A percentile compares a stretch with the other conserved stretches of the same genome.
phyloP scores from a whole-genome alignment of 2,113 vertebrate species.

The Carassius gibelio region DNA sequence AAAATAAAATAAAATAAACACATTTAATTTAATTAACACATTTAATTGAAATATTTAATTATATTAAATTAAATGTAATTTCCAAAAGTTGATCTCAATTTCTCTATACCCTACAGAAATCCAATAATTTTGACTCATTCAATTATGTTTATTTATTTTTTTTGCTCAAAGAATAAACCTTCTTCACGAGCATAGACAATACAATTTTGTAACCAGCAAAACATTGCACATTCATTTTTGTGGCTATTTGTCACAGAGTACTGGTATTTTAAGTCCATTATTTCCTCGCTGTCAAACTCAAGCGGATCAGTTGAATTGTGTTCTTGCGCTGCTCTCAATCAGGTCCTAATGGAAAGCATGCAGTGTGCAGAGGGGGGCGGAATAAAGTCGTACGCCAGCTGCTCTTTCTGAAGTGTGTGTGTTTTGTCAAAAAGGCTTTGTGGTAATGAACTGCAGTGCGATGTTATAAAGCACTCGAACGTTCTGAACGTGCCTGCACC shows the following conservation, averaged over 20 bases:
- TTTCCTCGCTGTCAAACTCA: constrained; percentile 72
- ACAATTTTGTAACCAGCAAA: neutral
- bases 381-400: constrained; percentile 76
- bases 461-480: constrained; percentile 67
- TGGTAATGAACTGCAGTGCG: constrained; percentile 72
- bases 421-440: constrained; percentile 70
- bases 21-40: neutral
- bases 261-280: constrained; percentile 53
- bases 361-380: constrained; percentile 23
- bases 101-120: neutral
- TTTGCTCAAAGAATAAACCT: neutral
- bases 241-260: constrained; percentile 34
- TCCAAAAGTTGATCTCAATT: neutral
- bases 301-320: constrained; percentile 69
- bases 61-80: neutral
- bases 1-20: neutral
- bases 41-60: too few species aligned
- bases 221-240: constrained; percentile 9
- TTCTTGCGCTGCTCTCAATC: constrained; percentile 77
- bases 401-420: constrained; percentile 75
- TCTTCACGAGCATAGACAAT: neutral
- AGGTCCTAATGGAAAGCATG: constrained; percentile 77
- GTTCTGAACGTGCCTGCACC: constrained; percentile 19
- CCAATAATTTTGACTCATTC: neutral
- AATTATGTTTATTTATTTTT: constrained; percentile 9